These are phyloP conservation scores for Drusus annulatus DNA, from an alignment of 1,140 invertebrate species.

Conservation along the genomic window DNA sequence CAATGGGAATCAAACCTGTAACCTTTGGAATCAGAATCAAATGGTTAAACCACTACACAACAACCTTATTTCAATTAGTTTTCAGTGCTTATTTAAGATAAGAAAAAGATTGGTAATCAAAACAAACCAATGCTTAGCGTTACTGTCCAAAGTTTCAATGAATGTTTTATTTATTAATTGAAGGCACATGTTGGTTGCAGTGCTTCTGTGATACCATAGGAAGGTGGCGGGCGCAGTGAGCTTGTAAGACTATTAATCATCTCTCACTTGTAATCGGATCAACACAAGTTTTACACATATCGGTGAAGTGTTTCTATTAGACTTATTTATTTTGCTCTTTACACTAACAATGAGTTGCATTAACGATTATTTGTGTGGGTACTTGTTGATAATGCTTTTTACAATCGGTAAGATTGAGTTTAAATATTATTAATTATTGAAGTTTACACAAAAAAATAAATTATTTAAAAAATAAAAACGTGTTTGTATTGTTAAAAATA, in stretches of 20 bases:
- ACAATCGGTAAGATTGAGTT: background rate
- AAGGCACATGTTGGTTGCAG: background rate
- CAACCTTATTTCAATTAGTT: no score
- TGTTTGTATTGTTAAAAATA: no score
- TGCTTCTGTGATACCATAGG: constrained; percentile 4
- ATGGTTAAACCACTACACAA: no score
- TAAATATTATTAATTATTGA: background rate
- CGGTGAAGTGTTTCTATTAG: constrained; percentile 8
- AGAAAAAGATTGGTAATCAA: no score
- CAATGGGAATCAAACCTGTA: no score
- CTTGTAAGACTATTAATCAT: background rate
- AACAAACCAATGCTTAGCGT: no score
- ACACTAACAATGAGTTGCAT: background rate
- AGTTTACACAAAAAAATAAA: background rate
- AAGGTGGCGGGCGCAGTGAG: constrained; percentile 1
- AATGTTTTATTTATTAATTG: no score
- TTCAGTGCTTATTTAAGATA: no score
- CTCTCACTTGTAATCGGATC: background rate
- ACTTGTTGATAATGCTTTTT: background rate
- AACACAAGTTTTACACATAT: constrained; percentile 2
- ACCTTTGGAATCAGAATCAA: no score
- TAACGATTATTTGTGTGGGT: constrained; percentile 9
- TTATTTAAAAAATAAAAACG: no score
- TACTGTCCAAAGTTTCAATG: no score
- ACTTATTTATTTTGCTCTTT: background rate